phyloP scores from a whole-genome alignment of 53 echinoderm and acorn worm genomes.

The Apostichopus leukothele region DNA sequence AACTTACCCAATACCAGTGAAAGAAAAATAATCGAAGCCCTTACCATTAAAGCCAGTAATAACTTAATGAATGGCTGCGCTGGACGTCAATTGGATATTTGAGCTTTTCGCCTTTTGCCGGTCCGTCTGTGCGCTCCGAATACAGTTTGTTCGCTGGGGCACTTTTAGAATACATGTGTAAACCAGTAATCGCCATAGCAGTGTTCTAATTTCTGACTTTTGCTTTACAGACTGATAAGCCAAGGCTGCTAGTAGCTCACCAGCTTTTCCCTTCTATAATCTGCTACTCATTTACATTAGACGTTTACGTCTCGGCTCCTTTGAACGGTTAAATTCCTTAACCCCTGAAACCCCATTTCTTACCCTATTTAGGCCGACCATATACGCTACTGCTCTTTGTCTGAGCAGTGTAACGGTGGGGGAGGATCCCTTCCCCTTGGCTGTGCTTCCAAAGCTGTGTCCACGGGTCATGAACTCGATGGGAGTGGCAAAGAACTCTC shows the following conservation, averaged over 20 bases:
- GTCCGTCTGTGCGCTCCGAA: too few species aligned
- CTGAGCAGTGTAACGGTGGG: conserved; percentile 77
- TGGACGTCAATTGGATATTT: too few species aligned
- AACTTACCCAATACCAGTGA: too few species aligned
- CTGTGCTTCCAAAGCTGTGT: conserved; percentile 59
- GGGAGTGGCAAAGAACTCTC: conserved; percentile 85
- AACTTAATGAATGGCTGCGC: too few species aligned
- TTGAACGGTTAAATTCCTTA: not conserved
- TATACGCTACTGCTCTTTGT: conserved; percentile 78
- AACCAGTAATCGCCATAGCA: too few species aligned
- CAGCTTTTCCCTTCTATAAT: not conserved
- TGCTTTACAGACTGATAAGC: not conserved
- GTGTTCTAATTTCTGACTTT: too few species aligned
- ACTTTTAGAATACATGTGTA: too few species aligned
- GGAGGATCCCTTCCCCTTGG: conserved; percentile 72
- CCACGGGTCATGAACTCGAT: conserved; percentile 69
- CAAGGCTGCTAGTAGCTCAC: not conserved
- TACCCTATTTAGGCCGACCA: conserved; percentile 78
- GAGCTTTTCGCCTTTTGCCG: too few species aligned
- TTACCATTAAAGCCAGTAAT: too few species aligned
- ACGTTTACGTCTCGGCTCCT: too few species aligned
- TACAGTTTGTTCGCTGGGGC: too few species aligned
- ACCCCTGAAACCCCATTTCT: not conserved
- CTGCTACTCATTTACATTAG: not conserved
- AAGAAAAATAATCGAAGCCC: too few species aligned